A percentile compares a stretch with the other conserved stretches of the same genome.
Conservation (phyloP, 2,797 vertebrate species). For the Anolis apletophallus region DNA sequence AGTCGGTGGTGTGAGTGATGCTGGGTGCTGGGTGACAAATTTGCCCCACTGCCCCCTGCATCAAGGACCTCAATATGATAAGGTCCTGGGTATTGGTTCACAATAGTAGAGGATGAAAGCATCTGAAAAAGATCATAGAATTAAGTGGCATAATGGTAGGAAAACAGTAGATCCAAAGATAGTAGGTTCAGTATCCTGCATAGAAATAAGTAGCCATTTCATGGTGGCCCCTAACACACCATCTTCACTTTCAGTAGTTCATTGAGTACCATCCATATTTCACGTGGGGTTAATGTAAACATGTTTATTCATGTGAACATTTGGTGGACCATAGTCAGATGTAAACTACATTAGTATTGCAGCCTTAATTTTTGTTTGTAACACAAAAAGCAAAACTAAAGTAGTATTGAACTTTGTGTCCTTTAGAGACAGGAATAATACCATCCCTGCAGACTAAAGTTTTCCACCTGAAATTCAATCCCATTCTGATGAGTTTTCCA, state of each 20-base stretch:
- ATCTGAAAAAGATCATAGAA: not conserved
- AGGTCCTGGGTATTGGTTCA: too few relatives aligned
- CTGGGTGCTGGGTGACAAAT: too few relatives aligned
- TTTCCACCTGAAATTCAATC: slow-evolving; percentile 17
- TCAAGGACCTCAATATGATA: too few relatives aligned
- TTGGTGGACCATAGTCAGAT: not conserved
- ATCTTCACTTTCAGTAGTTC: not conserved
- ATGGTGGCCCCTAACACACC: not conserved
- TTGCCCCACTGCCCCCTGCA: too few relatives aligned
- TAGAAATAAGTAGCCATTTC: not conserved
- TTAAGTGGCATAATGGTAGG: not conserved
- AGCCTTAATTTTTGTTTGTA: not conserved
- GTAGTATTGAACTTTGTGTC: not conserved
- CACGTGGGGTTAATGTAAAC: not conserved
- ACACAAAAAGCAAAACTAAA: not conserved
- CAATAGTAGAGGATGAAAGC: not conserved
- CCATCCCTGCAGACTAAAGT: not conserved
- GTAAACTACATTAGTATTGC: not conserved
- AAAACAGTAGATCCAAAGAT: not conserved
- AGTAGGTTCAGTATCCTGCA: not conserved
- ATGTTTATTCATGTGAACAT: not conserved
- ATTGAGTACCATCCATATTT: not conserved
- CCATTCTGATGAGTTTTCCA: slow-evolving; percentile 12
- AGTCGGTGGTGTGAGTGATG: too few relatives aligned
- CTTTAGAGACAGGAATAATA: not conserved